Evolutionary conservation across 2,888 invertebrate genomes (phyloP).

Genomic region (Spodoptera picta): DNA sequence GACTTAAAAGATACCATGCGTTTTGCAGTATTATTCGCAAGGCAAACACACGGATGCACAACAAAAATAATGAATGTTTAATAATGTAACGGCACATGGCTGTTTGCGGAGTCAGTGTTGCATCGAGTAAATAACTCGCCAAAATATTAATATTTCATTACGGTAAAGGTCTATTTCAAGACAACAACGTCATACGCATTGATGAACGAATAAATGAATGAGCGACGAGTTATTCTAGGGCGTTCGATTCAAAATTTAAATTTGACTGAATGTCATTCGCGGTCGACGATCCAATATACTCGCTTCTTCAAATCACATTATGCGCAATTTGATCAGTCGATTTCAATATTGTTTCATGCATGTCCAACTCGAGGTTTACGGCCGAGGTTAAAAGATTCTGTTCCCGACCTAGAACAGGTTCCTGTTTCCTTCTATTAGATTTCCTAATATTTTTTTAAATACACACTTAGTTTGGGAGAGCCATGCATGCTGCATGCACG

Average conservation of each 20-base stretch:
- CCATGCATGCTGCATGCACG: no score
- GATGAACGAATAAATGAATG: constrained; percentile 51
- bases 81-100: constrained; percentile 15
- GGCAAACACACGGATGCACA: constrained; percentile 24
- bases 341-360: constrained; percentile 55
- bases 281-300: constrained; percentile 36
- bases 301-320: constrained; percentile 42
- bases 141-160: constrained; percentile 40
- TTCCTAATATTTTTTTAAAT: no score
- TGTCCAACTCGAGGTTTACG: constrained; percentile 22
- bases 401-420: constrained; percentile 7
- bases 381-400: constrained; percentile 28
- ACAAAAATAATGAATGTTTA: constrained; percentile 37
- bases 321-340: constrained; percentile 46
- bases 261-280: constrained; percentile 43
- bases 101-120: constrained; percentile 21
- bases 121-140: constrained; percentile 22
- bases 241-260: constrained; percentile 58
- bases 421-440: background rate
- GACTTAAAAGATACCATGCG: constrained; percentile 31
- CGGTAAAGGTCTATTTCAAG: constrained; percentile 40
- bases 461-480: no score
- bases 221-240: constrained; percentile 38
- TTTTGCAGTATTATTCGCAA: constrained; percentile 32
- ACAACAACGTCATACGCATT: constrained; percentile 40